A percentile compares a stretch with the other conserved stretches of the same genome.
Evolutionary conservation across 2,888 invertebrate genomes (phyloP).

Genomic region (Orchesellides sinensis): DNA sequence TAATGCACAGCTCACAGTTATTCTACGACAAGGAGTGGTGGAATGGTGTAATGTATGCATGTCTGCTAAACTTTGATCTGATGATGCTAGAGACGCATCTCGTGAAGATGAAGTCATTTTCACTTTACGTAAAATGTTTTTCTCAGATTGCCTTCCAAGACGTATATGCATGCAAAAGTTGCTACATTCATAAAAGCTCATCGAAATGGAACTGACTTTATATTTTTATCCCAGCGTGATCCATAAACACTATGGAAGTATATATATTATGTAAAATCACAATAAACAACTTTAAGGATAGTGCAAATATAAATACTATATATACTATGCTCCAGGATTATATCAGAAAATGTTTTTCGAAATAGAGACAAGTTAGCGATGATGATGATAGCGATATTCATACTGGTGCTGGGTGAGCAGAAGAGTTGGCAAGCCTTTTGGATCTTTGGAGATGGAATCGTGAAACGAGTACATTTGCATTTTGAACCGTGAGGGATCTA

Average conservation of each 20-base stretch:
- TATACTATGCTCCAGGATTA: no score
- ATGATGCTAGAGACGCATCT: not conserved
- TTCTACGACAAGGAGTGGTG: not conserved
- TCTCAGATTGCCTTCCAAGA: not conserved
- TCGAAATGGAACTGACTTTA: not conserved
- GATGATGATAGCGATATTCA: no score
- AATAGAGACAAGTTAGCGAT: not conserved
- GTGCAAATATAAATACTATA: no score
- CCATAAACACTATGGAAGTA: not conserved
- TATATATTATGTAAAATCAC: not conserved
- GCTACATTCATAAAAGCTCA: conserved; percentile 3
- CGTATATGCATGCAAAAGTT: not conserved
- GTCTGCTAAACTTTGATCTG: not conserved
- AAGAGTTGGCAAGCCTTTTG: not conserved
- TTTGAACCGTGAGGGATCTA: not conserved
- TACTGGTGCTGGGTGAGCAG: not conserved
- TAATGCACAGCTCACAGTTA: not conserved
- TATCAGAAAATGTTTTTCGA: no score
- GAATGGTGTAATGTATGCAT: not conserved
- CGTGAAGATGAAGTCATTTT: not conserved
- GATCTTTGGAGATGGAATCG: not conserved
- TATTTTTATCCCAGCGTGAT: not conserved
- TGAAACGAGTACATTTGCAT: not conserved
- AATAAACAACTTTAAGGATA: no score
- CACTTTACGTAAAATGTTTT: conserved; percentile 1